These are phyloP conservation scores for Nezara viridula DNA, from an alignment of 2,888 invertebrate species.

Conservation along the genomic window DNA sequence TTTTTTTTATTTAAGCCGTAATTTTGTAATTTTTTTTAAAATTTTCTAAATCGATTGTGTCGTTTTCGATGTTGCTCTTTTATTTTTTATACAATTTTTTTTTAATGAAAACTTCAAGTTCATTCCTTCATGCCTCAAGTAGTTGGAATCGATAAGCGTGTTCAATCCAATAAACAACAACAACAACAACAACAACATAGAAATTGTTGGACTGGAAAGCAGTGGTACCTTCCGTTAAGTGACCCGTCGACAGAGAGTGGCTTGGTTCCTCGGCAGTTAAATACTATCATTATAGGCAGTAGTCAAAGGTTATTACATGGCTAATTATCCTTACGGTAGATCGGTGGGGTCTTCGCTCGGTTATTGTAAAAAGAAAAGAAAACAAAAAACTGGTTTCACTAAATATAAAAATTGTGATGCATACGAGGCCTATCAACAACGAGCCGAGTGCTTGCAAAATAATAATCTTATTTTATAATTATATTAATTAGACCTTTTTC, in stretches of 20 bases:
- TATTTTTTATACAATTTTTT: neutral
- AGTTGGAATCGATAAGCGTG: neutral
- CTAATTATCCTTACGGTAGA: neutral
- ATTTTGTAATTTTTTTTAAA: no score
- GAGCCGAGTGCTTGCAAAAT: neutral
- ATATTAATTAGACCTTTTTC: neutral
- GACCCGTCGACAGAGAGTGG: neutral
- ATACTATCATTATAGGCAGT: slow-evolving; percentile 12
- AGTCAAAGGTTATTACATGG: slow-evolving; percentile 11
- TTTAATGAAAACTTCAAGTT: neutral
- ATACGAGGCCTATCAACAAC: neutral
- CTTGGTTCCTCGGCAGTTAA: neutral
- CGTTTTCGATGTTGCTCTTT: no score
- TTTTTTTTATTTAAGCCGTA: no score
- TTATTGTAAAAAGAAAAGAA: slow-evolving; percentile 5
- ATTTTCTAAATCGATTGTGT: no score
- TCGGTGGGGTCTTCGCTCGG: neutral
- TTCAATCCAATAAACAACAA: neutral
- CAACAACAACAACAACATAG: neutral
- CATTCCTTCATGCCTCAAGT: neutral
- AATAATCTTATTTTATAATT: neutral
- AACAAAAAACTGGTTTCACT: neutral
- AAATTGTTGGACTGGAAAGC: neutral
- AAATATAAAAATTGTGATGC: slow-evolving; percentile 26
- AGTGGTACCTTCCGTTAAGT: slow-evolving; percentile 16